Percentiles rank a stretch among this genome's conserved stretches.
Conservation (phyloP, 2,888 invertebrate species). For the Dolichopus griseipennis region DNA sequence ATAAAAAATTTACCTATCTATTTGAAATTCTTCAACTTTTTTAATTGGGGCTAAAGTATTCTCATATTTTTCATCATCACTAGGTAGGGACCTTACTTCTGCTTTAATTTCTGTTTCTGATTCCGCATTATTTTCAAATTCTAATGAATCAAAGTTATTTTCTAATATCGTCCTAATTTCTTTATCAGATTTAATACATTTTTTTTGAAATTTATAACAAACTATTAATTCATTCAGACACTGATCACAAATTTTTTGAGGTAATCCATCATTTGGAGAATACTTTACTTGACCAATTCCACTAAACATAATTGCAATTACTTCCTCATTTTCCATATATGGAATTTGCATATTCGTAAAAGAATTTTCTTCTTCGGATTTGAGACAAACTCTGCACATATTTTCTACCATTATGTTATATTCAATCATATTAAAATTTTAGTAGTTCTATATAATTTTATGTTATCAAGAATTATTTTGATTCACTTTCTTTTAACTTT, state of each 20-base stretch:
- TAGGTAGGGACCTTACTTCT: no score
- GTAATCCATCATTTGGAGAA: constrained; percentile 49
- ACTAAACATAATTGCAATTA: not conserved
- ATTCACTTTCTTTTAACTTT: no score
- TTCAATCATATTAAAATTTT: no score
- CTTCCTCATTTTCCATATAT: not conserved
- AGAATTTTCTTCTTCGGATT: not conserved
- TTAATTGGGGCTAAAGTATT: no score
- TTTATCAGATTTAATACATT: constrained; percentile 44
- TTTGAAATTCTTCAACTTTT: no score
- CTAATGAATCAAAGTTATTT: no score
- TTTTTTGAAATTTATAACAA: constrained; percentile 45
- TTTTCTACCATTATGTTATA: not conserved
- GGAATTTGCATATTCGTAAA: not conserved
- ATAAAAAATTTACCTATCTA: no score
- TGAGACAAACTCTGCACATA: not conserved
- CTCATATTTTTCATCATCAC: no score
- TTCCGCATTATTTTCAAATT: no score
- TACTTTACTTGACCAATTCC: not conserved
- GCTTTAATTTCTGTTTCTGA: no score
- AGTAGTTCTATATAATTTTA: no score
- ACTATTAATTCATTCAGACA: constrained; percentile 48
- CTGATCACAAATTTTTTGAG: constrained; percentile 50
- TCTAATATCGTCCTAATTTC: constrained; percentile 37
- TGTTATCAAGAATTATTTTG: no score